These are phyloP conservation scores for Herpetotheres cachinnans DNA, from an alignment of 2,113 vertebrate species.

Conservation along the genomic window DNA sequence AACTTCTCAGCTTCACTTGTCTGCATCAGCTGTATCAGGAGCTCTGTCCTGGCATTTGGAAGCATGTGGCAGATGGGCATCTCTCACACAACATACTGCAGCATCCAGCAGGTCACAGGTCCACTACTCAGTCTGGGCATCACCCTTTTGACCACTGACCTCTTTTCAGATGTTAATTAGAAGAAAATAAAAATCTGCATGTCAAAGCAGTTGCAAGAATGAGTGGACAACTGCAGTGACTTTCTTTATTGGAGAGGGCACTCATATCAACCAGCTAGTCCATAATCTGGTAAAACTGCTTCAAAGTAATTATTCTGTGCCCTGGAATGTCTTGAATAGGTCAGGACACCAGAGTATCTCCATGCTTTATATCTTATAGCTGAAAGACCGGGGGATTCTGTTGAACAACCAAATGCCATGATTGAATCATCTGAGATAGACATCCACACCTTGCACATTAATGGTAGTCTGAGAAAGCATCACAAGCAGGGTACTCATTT, in stretches of 20 bases:
- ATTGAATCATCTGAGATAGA: neutral
- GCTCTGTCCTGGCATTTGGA: neutral
- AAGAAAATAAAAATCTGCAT: neutral
- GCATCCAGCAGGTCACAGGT: neutral
- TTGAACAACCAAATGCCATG: neutral
- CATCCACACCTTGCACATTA: neutral
- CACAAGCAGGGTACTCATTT: neutral
- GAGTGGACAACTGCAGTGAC: fast-evolving
- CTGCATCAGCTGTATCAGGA: neutral
- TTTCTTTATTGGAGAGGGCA: neutral
- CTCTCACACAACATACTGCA: neutral
- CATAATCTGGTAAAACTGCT: neutral
- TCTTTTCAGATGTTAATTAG: neutral
- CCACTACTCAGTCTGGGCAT: neutral
- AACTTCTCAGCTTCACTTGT: neutral
- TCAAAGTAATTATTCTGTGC: neutral
- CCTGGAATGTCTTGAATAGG: neutral
- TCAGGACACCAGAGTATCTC: neutral
- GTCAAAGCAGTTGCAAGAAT: neutral
- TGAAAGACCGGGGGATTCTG: neutral
- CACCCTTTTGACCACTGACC: neutral
- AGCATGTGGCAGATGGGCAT: fast-evolving
- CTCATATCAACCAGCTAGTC: neutral
- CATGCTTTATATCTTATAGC: neutral
- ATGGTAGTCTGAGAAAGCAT: neutral